Percentiles rank a stretch among this genome's conserved stretches.
Conservation (phyloP, 2,113 vertebrate genomes). For the Platanista minor region DNA sequence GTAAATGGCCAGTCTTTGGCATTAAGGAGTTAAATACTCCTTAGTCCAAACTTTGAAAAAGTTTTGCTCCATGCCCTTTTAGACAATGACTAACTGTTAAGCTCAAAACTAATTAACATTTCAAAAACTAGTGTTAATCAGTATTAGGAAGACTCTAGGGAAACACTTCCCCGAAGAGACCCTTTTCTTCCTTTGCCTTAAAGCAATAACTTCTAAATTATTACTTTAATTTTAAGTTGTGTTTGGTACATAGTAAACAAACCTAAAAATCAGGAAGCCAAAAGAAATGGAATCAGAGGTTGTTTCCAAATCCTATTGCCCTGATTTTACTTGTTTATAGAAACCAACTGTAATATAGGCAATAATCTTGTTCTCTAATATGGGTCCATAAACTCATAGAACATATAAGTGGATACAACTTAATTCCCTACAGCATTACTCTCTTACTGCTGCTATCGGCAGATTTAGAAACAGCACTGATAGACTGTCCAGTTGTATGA, state of each 20-base stretch:
- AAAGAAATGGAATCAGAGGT: not conserved
- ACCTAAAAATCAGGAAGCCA: conserved; percentile 41
- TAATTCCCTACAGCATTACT: not conserved
- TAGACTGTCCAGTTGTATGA: not conserved
- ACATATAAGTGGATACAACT: not conserved
- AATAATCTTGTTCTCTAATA: not conserved
- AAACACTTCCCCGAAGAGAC: conserved; percentile 63
- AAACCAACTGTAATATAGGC: not conserved
- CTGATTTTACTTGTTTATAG: not conserved
- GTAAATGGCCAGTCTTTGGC: conserved; percentile 66
- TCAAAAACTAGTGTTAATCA: conserved; percentile 85
- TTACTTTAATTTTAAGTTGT: conserved; percentile 73
- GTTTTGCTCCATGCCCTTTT: conserved; percentile 81
- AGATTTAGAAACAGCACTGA: not conserved
- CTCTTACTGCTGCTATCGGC: not conserved
- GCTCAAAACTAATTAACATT: conserved; percentile 87
- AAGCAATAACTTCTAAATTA: conserved; percentile 76
- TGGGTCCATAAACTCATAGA: not conserved
- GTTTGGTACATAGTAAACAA: conserved; percentile 60
- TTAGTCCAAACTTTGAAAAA: conserved; percentile 77
- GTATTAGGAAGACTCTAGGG: conserved; percentile 77
- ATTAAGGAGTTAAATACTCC: conserved; percentile 81
- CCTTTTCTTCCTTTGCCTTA: conserved; percentile 74
- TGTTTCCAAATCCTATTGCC: not conserved
- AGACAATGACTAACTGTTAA: conserved; percentile 84